These are phyloP conservation scores for Siderastrea radians DNA, from an alignment of 92 coral and sea anemone genomes.

Conservation along the genomic window DNA sequence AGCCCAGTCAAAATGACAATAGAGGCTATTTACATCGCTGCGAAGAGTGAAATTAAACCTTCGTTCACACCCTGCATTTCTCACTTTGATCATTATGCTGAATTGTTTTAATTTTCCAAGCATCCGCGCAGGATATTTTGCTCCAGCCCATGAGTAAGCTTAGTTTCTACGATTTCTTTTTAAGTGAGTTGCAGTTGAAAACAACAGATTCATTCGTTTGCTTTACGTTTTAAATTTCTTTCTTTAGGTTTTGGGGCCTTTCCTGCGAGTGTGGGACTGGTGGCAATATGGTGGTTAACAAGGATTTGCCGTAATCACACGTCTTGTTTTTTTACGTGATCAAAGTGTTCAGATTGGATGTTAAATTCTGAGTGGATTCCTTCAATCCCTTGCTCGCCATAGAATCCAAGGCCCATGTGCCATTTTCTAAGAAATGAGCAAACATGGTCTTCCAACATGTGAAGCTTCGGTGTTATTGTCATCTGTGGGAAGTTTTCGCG, in stretches of 20 bases:
- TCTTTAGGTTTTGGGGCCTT: conserved; percentile 40
- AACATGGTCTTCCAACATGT: conserved; percentile 45
- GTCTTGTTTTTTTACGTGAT: conserved; percentile 22
- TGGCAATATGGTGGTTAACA: conserved; percentile 36
- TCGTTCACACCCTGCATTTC: too few species aligned
- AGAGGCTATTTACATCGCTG: too few species aligned
- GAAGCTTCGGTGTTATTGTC: conserved; percentile 21
- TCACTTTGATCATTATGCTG: conserved; percentile 12
- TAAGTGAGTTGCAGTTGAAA: not conserved
- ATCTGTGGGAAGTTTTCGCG: conserved; percentile 15
- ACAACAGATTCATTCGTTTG: not conserved
- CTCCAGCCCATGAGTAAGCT: not conserved
- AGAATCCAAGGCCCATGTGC: conserved; percentile 53
- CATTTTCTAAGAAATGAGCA: conserved; percentile 28
- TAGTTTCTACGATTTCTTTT: too few species aligned
- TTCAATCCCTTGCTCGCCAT: conserved; percentile 7
- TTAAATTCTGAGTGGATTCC: conserved; percentile 33
- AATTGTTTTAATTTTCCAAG: too few species aligned
- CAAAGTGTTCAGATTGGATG: conserved; percentile 21
- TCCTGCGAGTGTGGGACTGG: conserved; percentile 43
- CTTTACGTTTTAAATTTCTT: conserved; percentile 41
- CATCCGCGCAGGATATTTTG: too few species aligned
- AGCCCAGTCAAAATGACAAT: too few species aligned
- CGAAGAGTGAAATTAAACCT: too few species aligned
- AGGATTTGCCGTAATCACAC: conserved; percentile 35